Base-by-base conservation (phyloP, 2,797 vertebrate species). In the Sebastes vulpes region DNA sequence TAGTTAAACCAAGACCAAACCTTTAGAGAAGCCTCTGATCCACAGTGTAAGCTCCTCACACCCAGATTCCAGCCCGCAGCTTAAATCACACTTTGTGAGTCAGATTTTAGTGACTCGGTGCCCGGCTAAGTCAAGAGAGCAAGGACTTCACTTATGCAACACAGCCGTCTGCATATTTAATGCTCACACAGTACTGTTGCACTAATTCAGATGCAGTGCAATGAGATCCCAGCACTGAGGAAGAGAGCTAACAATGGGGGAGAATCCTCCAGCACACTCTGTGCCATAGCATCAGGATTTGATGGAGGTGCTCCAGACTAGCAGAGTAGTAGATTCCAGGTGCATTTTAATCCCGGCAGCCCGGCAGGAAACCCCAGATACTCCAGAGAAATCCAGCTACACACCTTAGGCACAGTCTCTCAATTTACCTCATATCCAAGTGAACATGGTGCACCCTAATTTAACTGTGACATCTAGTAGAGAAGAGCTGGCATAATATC, bases 81-180 rank as follows among this genome's bases (percentile, higher is more conserved):
- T 79, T 72, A 61, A 77, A 76, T 75, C 48, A 59, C 77, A 85
- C 74, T 78, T 56, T 74, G 65, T 79, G 67, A 84, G 71, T 82
- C 88, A 79, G 72, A 77, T 82, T 79, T 72, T 57, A n/a, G 8
- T 67, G 67, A 80, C 63, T 67, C 66, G 63, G 48, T 66, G 48
- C 54, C 65, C 2, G 4, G 50, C 46, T 68, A 20, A 76, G 42
- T 81, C 68, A 48, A 50, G 18, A 65, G 53, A 77, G 61, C 9
- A 2, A 66, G 54, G 76, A 69, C 72, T 65, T 66, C 64, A 59
- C 42, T 81, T 63, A 35, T 68, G 68, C 75, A 76, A 59, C 67
- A 26, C 29, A 75, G 56, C 61, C 3, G 3, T 56, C 69, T 74
- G 50, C 65, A 31, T 64, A 31, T 56, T 42, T 53, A 46, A 59